These are phyloP conservation scores for Tipula confusa DNA, from an alignment of 2,888 invertebrate genomes.

Conservation along the genomic window DNA sequence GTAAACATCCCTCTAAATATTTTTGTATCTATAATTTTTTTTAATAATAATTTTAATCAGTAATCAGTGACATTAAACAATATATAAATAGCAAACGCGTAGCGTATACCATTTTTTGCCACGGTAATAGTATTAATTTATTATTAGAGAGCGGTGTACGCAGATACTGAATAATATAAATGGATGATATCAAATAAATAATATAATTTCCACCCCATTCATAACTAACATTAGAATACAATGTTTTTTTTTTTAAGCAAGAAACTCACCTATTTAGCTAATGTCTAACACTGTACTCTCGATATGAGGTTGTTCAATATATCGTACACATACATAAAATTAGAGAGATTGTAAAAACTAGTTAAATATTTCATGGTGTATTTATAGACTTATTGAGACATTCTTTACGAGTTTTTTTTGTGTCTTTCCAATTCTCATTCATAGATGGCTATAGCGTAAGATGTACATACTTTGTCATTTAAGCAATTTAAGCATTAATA, in stretches of 20 bases:
- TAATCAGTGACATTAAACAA: constrained; percentile 20
- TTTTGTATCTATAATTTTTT: not conserved
- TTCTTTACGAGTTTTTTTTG: no score
- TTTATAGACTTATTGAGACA: no score
- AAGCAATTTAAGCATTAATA: no score
- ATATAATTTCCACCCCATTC: constrained; percentile 29
- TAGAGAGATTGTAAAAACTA: no score
- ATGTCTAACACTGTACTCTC: not conserved
- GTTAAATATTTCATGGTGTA: no score
- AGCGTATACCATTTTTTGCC: not conserved
- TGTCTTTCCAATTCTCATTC: no score
- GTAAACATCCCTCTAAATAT: constrained; percentile 21
- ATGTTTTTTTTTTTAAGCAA: not conserved
- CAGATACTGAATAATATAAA: not conserved
- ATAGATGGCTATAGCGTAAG: no score
- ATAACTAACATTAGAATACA: not conserved
- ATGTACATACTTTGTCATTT: no score
- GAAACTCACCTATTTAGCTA: not conserved
- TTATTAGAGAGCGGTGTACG: not conserved
- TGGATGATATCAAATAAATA: constrained; percentile 27
- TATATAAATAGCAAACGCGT: not conserved
- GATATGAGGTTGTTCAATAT: not conserved
- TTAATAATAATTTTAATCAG: not conserved
- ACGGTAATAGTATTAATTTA: constrained; percentile 3
- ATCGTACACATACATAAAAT: no score